Base-by-base conservation (phyloP, 2,113 vertebrate species). In the Seriola aureovittata region DNA sequence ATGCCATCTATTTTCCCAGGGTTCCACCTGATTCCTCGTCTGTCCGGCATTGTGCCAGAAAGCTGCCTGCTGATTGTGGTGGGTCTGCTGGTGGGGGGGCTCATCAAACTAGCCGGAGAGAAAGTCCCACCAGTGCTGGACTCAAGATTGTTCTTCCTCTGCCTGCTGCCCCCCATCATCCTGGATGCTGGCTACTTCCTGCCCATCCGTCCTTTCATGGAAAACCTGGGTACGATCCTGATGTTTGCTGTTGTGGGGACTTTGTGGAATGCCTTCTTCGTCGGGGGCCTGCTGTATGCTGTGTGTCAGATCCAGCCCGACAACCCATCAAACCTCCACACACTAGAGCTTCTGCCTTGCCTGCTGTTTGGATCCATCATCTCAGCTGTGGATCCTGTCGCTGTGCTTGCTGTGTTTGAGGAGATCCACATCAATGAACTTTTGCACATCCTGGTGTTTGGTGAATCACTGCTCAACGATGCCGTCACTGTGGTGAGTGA, bases 341-440 rank as follows among this genome's bases (percentile, higher is more conserved):
- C 91, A 14, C 93, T 99, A 0, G 93, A 94, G 44, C 96, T 99
- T n/a, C 89, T 99, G 92, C 94, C 96, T 50, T 98, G 96, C 88
- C 93, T 99, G 93, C 96, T 99, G 36, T 99, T 99, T 0, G 97
- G 96, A 67, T 95, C 97, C 93, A 97, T 99, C 89, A 95, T 99
- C 94, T 99, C 98, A 0, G 98, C 98, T 0, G 98, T 99, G 89
- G 98, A 99, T 89, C 98, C 98, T 0, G 98, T 99, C 44, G 98
- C 98, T 0, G 98, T 99, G 84, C 95, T 99, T 54, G 98, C 98
- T 0, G 98, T 99, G 16, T 99, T 99, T 8, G 98, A 99, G 91
- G 98, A 99, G 94, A 99, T 99, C 91, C 98, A 99, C 91, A 99
- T 99, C 94, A 99, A 99, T 0, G 98, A 99, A 78, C 96, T 99